A percentile compares a stretch with the other conserved stretches of the same genome.
Conservation (phyloP, 2,113 vertebrate species). For the Silurus asotus region DNA sequence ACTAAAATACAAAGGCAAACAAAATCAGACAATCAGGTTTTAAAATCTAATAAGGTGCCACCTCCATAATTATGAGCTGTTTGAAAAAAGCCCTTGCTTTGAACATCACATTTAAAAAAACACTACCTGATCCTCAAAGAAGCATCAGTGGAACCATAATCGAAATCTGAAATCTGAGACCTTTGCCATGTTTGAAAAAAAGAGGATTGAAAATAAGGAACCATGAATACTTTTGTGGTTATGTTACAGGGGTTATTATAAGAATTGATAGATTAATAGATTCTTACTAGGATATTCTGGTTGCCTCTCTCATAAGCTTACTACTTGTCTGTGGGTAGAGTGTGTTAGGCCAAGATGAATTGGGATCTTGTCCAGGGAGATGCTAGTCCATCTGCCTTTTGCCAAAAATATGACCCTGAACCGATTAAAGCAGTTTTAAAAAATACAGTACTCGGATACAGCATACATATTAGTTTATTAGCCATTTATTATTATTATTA, state of each 20-base stretch:
- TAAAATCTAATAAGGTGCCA: neutral
- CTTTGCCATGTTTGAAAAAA: neutral
- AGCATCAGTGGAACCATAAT: neutral
- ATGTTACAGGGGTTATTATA: neutral
- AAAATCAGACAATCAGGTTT: neutral
- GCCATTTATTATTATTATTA: neutral
- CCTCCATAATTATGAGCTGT: neutral
- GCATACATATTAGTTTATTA: neutral
- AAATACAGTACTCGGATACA: neutral
- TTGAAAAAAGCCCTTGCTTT: neutral
- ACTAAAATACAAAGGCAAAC: neutral
- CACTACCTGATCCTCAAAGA: neutral
- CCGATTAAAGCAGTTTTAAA: neutral
- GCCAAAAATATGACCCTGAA: neutral
- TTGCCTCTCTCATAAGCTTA: neutral
- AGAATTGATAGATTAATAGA: neutral
- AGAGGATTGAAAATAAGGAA: neutral
- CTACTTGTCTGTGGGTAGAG: neutral
- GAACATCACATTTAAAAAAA: neutral
- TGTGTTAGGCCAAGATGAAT: neutral
- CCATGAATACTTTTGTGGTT: neutral
- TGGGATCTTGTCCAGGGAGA: neutral
- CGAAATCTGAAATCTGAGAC: too few species aligned
- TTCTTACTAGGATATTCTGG: neutral
- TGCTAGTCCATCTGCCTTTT: neutral